A percentile compares a stretch with the other conserved stretches of the same genome.
Evolutionary conservation across 2,797 vertebrate species (phyloP).

Genomic region (Hirundo rustica): DNA sequence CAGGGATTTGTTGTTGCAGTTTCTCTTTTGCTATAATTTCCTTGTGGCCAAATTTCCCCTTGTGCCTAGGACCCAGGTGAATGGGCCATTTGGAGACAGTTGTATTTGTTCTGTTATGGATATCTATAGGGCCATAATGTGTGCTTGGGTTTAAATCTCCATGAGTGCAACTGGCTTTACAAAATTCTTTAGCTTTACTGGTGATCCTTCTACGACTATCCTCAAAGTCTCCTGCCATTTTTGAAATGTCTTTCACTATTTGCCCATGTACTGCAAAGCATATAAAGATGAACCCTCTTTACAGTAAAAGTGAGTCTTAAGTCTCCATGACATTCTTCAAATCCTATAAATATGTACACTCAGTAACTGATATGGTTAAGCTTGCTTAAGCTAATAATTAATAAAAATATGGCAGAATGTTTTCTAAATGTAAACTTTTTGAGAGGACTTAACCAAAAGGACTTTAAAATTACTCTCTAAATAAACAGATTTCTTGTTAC

Average conservation of each 20-base stretch:
- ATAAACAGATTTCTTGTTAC: not conserved
- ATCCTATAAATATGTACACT: not conserved
- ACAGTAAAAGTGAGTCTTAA: not conserved
- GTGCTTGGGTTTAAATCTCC: not conserved
- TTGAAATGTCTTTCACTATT: not conserved
- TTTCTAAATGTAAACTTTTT: not conserved
- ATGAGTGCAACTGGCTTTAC: not conserved
- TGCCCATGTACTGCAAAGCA: fast-evolving
- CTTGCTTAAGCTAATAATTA: not conserved
- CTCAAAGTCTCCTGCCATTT: not conserved
- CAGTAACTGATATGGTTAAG: not conserved
- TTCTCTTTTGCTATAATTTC: not conserved
- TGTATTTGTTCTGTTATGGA: not conserved
- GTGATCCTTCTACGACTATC: not conserved
- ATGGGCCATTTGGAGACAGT: not conserved
- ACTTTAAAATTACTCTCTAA: not conserved
- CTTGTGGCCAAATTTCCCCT: not conserved
- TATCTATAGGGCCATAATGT: not conserved
- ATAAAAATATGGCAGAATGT: not conserved
- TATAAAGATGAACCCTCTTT: not conserved
- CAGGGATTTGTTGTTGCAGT: not conserved
- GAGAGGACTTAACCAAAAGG: not conserved
- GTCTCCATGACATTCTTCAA: not conserved
- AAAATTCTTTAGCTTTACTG: not conserved
- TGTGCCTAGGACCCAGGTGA: not conserved